Conservation (phyloP, 2,888 invertebrate species). For the Eupithecia abbreviata region DNA sequence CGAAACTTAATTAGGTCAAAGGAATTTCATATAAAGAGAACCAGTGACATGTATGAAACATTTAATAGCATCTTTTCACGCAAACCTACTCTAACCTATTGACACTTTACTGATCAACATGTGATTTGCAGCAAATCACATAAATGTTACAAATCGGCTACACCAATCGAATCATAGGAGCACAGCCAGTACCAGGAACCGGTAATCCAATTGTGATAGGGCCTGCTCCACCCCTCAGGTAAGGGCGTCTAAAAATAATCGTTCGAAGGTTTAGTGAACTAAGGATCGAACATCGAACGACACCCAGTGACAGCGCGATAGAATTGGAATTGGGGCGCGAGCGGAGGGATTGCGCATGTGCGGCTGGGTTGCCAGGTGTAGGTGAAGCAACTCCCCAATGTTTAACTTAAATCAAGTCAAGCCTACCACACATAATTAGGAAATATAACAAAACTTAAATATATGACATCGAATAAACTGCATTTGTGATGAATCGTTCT, state of each 20-base stretch:
- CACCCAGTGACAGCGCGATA: conserved; percentile 18
- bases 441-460: neutral
- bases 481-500: neutral
- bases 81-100: neutral
- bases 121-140: conserved; percentile 3
- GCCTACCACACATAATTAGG: neutral
- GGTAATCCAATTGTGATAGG: conserved; percentile 29
- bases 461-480: neutral
- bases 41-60: neutral
- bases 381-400: neutral
- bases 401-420: neutral
- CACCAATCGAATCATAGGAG: neutral
- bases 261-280: conserved; percentile 35
- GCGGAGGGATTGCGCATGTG: conserved; percentile 29
- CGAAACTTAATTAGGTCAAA: neutral
- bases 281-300: conserved; percentile 27
- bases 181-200: conserved; percentile 40
- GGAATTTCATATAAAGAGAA: neutral
- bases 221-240: conserved; percentile 19
- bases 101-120: neutral
- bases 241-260: conserved; percentile 36
- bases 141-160: neutral
- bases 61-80: neutral
- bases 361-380: neutral
- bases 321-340: conserved; percentile 30